These are phyloP conservation scores for Papilio aristodemus DNA, from an alignment of 1,140 invertebrate species.

Conservation along the genomic window DNA sequence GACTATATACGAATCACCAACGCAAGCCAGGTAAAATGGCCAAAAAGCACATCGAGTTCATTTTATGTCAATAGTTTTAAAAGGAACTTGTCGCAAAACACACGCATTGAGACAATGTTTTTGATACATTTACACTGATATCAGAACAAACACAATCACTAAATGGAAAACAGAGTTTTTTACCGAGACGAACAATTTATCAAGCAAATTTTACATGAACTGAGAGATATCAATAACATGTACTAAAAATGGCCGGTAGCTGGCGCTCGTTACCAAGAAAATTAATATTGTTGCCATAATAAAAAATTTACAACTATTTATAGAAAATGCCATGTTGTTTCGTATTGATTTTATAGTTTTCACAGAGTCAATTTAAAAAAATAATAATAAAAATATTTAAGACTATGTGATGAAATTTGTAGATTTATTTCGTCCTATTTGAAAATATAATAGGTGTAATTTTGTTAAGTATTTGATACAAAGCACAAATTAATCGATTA, in stretches of 20 bases:
- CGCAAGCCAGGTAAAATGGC: conserved; percentile 79
- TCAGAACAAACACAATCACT: conserved; percentile 66
- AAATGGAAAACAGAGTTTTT: conserved; percentile 64
- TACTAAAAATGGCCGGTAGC: conserved; percentile 63
- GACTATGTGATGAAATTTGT: too few species aligned
- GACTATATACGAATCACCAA: conserved; percentile 80
- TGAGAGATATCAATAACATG: conserved; percentile 79
- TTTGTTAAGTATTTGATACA: too few species aligned
- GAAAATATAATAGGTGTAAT: too few species aligned
- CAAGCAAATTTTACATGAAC: conserved; percentile 72
- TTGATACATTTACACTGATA: conserved; percentile 48
- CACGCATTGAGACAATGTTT: conserved; percentile 67
- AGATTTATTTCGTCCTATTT: too few species aligned
- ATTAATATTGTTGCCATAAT: conserved; percentile 49
- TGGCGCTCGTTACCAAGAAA: conserved; percentile 58
- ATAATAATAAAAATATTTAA: too few species aligned
- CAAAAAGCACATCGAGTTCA: conserved; percentile 80
- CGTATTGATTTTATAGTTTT: too few species aligned
- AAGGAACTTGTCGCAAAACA: conserved; percentile 69
- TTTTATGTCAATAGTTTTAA: conserved; percentile 76
- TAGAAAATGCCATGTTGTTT: background rate
- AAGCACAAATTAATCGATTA: too few species aligned
- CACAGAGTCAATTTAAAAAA: too few species aligned
- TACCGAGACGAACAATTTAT: conserved; percentile 67
- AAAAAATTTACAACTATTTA: conserved; percentile 33